Evolutionary conservation across 2,797 vertebrate species (phyloP), one percentile per base, ranked within the genome.

Genomic region (Halcyon badia): DNA sequence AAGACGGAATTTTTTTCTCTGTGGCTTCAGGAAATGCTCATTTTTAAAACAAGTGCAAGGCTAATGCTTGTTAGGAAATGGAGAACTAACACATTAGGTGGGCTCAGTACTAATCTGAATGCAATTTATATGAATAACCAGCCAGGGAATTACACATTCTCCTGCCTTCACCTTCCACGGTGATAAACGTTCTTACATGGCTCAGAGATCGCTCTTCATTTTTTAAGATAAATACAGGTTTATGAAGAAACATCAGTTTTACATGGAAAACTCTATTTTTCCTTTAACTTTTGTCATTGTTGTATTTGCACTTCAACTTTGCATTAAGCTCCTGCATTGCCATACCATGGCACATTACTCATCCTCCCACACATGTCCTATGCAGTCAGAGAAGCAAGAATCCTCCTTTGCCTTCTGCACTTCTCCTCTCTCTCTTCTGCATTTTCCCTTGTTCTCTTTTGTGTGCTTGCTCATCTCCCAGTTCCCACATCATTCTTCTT

Each of bases 171-270:
- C 87, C 78, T 89, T 89, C 64, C 57, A 51, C 48, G 41, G 66
- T 94, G 91, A 96, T 87, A 89, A 94, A 95, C 56, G 52, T 26
- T 85, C 12, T 11, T 89, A 83, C 75, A 75, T 37, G 82, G 64
- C 87, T 94, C 82, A 42, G 69, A 91, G 82, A 88, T 83, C 68
- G 83, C 76, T 94, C 79, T 91, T 92, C 83, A 90, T 91, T 94
- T 89, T 86, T 85, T 24, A 46, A 68, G 82, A 94, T 94, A 95
- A 96, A 93, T 87, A 96, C 91, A 93, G 75, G 76, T 88, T 94
- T 95, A 83, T 46, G 35, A 93, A 80, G 62, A 84, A 92, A 94
- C 82, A 90, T 90, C 62, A 58, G 54, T 82, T 96, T 95, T 90
- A 84, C 49, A 72, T 58, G 41, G 89, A 94, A 91, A 93, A 71